Percentiles rank a stretch among this genome's conserved stretches.
These are phyloP conservation scores for Hydrotaea diabolus DNA, from an alignment of 2,888 invertebrate genomes.

Conservation along the genomic window DNA sequence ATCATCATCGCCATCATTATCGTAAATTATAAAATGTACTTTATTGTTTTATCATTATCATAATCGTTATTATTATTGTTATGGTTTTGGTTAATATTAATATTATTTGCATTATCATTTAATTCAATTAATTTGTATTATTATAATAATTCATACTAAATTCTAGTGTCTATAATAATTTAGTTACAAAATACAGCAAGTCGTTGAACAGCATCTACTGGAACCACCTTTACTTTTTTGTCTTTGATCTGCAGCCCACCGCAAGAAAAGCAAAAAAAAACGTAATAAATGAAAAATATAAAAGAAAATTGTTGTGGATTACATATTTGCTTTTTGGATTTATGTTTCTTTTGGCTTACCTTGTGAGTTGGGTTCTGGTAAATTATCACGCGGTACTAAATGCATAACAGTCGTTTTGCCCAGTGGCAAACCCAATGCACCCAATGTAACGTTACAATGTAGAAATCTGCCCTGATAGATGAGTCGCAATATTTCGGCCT, in stretches of 20 bases:
- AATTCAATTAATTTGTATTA: slow-evolving; percentile 41
- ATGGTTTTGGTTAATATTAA: slow-evolving; percentile 4
- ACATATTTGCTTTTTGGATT: not conserved
- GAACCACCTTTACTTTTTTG: slow-evolving; percentile 97
- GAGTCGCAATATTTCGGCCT: slow-evolving; percentile 98
- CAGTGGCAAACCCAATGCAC: slow-evolving; percentile 96
- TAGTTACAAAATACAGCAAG: slow-evolving; percentile 95
- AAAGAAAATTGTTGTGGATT: not conserved
- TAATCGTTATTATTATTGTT: slow-evolving; percentile 17
- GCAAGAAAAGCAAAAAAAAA: slow-evolving; percentile 78
- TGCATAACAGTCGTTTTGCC: slow-evolving; percentile 99
- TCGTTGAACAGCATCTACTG: slow-evolving; percentile 96
- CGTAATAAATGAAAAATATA: slow-evolving; percentile 40
- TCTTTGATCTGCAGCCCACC: slow-evolving; percentile 89
- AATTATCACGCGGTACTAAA: slow-evolving; percentile 98
- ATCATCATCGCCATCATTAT: not conserved
- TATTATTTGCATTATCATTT: slow-evolving; percentile 3
- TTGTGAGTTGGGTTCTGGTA: slow-evolving; percentile 99
- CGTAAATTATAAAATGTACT: slow-evolving; percentile 50
- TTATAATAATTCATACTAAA: slow-evolving; percentile 65
- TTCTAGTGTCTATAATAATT: slow-evolving; percentile 69
- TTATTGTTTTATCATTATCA: slow-evolving; percentile 51
- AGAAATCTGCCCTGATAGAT: slow-evolving; percentile 99
- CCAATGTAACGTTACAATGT: slow-evolving; percentile 99
- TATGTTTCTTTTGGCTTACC: slow-evolving; percentile 83